Percentiles rank a stretch among this genome's conserved stretches.
Evolutionary conservation across 2,797 vertebrate genomes (phyloP).

Genomic region (Meda fulgida): DNA sequence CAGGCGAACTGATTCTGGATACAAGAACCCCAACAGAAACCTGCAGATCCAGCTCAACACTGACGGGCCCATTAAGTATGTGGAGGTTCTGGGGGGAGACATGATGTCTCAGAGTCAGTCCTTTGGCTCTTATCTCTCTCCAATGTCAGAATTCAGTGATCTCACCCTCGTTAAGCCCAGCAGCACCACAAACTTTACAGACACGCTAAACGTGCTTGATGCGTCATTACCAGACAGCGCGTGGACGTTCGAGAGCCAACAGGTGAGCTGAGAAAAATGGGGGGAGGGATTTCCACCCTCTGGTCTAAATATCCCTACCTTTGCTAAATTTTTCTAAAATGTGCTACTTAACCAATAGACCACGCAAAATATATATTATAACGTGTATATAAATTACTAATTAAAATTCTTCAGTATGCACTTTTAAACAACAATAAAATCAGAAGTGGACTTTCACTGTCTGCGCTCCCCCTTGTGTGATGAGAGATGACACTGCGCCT

Average conservation of each 20-base stretch:
- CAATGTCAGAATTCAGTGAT: constrained; percentile 64
- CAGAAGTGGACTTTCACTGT: too few species aligned
- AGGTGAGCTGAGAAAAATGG: constrained; percentile 22
- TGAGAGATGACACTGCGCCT: too few species aligned
- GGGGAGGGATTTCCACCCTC: too few species aligned
- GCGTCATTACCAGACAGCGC: constrained; percentile 62
- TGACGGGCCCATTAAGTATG: constrained; percentile 67
- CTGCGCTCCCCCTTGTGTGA: too few species aligned
- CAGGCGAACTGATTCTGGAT: constrained; percentile 47
- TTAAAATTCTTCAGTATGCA: too few species aligned
- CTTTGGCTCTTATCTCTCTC: constrained; percentile 63
- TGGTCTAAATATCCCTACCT: too few species aligned
- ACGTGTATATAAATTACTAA: too few species aligned
- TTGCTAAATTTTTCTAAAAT: too few species aligned
- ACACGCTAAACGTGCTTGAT: constrained; percentile 57
- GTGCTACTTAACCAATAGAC: too few species aligned
- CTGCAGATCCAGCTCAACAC: constrained; percentile 67
- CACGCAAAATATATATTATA: too few species aligned
- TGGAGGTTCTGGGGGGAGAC: constrained; percentile 67
- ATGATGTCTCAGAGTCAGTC: constrained; percentile 67
- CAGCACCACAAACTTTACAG: constrained; percentile 61
- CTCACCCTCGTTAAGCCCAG: constrained; percentile 62
- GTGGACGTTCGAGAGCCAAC: constrained; percentile 60
- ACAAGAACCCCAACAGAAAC: constrained; percentile 66
- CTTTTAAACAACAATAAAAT: too few species aligned